These are phyloP conservation scores for Tetheella fluctuosa DNA, from an alignment of 2,888 invertebrate species.

Conservation along the genomic window DNA sequence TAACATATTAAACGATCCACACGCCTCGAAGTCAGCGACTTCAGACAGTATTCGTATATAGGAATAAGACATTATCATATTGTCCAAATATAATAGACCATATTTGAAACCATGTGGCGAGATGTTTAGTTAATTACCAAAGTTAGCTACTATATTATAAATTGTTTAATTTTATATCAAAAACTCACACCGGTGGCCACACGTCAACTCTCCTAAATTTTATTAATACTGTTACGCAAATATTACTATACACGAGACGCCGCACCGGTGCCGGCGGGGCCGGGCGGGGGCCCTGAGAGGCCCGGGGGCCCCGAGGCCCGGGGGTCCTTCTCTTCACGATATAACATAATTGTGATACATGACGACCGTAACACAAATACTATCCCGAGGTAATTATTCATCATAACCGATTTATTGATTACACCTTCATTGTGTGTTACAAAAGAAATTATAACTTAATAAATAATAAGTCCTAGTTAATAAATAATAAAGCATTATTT, in stretches of 20 bases:
- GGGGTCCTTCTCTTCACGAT: constrained; percentile 20
- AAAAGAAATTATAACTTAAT: constrained; percentile 65
- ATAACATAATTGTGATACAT: constrained; percentile 47
- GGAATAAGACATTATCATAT: constrained; percentile 11
- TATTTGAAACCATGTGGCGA: constrained; percentile 14
- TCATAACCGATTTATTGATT: constrained; percentile 49
- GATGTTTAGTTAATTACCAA: constrained; percentile 11
- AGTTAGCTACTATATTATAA: constrained; percentile 15
- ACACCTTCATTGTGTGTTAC: constrained; percentile 41
- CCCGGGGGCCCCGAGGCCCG: not conserved
- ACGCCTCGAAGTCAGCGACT: not conserved
- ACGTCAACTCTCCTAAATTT: constrained; percentile 49
- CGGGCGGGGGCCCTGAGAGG: not conserved
- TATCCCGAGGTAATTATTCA: constrained; percentile 58
- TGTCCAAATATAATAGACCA: constrained; percentile 11
- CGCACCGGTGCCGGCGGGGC: not conserved
- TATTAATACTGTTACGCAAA: constrained; percentile 69
- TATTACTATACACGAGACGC: constrained; percentile 40
- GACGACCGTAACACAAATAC: constrained; percentile 53
- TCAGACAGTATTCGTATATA: not conserved
- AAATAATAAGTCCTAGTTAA: constrained; percentile 75
- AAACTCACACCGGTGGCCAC: constrained; percentile 50
- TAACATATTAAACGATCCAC: not conserved
- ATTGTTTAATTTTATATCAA: constrained; percentile 33
- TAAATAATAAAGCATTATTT: constrained; percentile 74